A percentile compares a stretch with the other conserved stretches of the same genome.
These are phyloP conservation scores for Epinotia nisella DNA, from an alignment of 2,888 invertebrate species.

Conservation along the genomic window DNA sequence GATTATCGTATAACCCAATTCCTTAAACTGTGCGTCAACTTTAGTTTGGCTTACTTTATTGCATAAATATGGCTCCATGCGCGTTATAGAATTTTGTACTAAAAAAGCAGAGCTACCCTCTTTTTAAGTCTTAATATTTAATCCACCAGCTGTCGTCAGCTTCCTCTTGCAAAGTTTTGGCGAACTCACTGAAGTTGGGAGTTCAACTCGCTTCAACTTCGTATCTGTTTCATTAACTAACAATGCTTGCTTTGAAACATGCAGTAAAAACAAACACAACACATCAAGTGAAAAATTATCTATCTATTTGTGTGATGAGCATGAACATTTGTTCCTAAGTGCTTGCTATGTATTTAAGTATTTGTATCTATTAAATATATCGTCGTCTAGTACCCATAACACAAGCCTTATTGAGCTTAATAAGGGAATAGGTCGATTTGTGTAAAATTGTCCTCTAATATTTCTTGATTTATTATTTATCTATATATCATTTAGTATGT, in stretches of 20 bases:
- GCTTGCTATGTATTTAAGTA: no score
- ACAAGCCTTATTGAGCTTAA: no score
- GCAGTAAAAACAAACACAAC: conserved; percentile 7
- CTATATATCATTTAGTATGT: no score
- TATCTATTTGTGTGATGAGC: no score
- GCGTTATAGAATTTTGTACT: neutral
- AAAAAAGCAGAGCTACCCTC: conserved; percentile 10
- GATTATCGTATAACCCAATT: neutral
- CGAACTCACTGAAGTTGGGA: conserved; percentile 18
- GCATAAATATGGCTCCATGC: neutral
- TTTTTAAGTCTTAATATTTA: conserved; percentile 31
- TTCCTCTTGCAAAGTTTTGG: conserved; percentile 23
- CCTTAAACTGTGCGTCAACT: neutral
- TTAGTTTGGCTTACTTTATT: neutral
- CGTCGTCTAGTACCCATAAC: no score
- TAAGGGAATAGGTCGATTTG: no score
- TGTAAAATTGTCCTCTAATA: no score
- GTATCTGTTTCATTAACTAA: conserved; percentile 29
- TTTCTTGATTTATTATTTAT: no score
- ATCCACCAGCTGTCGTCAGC: conserved; percentile 29
- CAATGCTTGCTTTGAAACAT: conserved; percentile 17
- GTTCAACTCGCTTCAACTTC: conserved; percentile 17
- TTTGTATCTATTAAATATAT: no score
- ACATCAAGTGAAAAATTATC: neutral
- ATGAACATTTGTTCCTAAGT: no score